Conservation (phyloP, 2,888 invertebrate genomes). For the Stramonita haemastoma region DNA sequence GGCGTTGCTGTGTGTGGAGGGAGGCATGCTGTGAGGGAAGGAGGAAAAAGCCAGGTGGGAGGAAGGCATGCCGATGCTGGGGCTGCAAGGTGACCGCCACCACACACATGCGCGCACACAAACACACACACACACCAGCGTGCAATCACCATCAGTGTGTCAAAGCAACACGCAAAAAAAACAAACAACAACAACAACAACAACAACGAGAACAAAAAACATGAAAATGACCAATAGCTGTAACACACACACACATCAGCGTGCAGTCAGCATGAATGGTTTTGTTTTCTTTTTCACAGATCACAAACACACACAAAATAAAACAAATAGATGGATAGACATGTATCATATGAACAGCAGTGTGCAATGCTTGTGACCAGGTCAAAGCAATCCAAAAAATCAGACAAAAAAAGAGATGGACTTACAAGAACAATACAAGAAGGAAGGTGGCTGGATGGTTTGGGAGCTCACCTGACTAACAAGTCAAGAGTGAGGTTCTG, state of each 20-base stretch:
- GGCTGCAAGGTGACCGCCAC: slow-evolving; percentile 25
- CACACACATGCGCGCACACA: background rate
- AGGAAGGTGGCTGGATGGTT: too few relatives aligned
- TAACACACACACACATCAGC: background rate
- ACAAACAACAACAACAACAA: too few relatives aligned
- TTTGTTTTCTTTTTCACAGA: too few relatives aligned
- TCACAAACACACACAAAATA: too few relatives aligned
- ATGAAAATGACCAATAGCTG: too few relatives aligned
- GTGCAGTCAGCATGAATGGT: background rate
- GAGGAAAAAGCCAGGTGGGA: slow-evolving; percentile 34
- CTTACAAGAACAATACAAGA: too few relatives aligned
- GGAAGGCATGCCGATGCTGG: slow-evolving; percentile 29
- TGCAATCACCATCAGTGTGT: background rate
- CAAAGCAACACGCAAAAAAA: background rate
- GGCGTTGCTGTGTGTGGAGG: slow-evolving; percentile 1
- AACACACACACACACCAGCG: background rate
- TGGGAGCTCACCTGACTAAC: too few relatives aligned
- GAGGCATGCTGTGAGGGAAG: slow-evolving; percentile 35
- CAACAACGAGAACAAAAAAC: too few relatives aligned
- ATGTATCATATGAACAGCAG: too few relatives aligned
- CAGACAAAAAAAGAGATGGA: background rate
- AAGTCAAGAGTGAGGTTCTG: too few relatives aligned
- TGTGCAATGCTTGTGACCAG: too few relatives aligned
- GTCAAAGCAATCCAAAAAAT: background rate
- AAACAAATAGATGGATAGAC: too few relatives aligned